Evolutionary conservation across 2,797 vertebrate genomes (phyloP), one percentile per base, ranked within the genome.

Genomic region (Anguilla megastoma): DNA sequence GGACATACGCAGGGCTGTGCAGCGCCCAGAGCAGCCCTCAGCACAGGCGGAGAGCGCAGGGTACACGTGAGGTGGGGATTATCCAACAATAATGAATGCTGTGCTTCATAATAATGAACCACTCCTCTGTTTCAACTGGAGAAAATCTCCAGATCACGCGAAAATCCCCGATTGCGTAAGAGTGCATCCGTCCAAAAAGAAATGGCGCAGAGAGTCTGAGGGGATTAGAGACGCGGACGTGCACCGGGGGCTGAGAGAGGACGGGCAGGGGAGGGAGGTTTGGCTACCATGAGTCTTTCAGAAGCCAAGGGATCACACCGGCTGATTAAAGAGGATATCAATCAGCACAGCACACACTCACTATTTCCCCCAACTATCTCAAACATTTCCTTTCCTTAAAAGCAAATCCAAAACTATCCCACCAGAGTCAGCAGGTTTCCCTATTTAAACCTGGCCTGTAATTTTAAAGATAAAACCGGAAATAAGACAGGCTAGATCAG

Each of bases 91-190:
- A n/a, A 82, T 9, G 21, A 50, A 48, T 82, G 79, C n/a, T 50
- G 9, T 24, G 24, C 45, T 82, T n/a, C 24, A 50, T 48, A 82
- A 82, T 82, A 82, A 82, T 82, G 79, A 82, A 82, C 21, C 41
- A 2, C 18, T 10, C 21, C 10, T 50, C 18, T 24, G 80, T 84
- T 60, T 41, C 33, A 87, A 12, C 52, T 21, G 79, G 66, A 90
- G 54, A 71, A 79, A 87, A 66, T 36, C 90, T 89, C 88, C 58
- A 69, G n/a, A 82, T 30, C 56, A 36, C 16, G 27, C 2, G 76
- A 86, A 41, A 90, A 88, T 90, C 76, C 66, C 50, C 1, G 24
- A 82, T 89, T 88, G 58, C 87, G n/a, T 89, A 90, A 88, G 1
- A 80, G 56, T 85, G 56, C 56, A 74, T 24, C 33, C 9, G 76